phyloP scores from a whole-genome alignment of 2,888 invertebrate genomes.

The Lysandra coridon region DNA sequence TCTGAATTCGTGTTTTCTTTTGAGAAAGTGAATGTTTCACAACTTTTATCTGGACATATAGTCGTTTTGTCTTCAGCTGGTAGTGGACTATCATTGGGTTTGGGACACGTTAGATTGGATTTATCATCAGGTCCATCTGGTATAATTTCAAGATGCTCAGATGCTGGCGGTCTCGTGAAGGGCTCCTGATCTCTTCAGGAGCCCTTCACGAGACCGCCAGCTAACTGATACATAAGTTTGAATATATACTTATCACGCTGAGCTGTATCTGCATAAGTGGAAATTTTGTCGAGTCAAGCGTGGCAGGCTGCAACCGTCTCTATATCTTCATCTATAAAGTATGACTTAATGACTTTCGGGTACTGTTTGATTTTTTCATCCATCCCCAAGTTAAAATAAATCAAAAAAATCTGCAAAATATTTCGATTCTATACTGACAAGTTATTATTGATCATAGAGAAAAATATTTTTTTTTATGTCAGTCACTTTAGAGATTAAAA shows the following conservation, averaged over 20 bases:
- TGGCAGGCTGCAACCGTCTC: constrained; percentile 60
- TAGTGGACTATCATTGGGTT: constrained; percentile 45
- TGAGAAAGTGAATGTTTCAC: constrained; percentile 23
- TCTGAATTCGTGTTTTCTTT: constrained; percentile 40
- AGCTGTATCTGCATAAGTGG: constrained; percentile 57
- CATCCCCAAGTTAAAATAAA: constrained; percentile 49
- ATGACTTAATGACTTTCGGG: constrained; percentile 63
- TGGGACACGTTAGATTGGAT: constrained; percentile 56
- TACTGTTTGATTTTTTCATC: constrained; percentile 59
- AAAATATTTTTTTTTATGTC: neutral
- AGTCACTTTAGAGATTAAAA: neutral
- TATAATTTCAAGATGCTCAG: constrained; percentile 48
- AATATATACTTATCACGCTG: constrained; percentile 67
- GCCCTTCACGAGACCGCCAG: constrained; percentile 41
- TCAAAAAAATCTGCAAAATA: neutral
- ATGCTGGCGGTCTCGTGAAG: constrained; percentile 56
- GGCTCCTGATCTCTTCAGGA: constrained; percentile 48
- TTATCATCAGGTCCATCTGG: constrained; percentile 52
- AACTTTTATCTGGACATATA: constrained; percentile 48
- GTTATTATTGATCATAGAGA: neutral
- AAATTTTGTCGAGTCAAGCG: constrained; percentile 66
- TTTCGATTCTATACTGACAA: neutral
- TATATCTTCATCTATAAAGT: constrained; percentile 55
- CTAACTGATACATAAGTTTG: constrained; percentile 63
- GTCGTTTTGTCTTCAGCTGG: neutral